Evolutionary conservation across 2,888 invertebrate species (phyloP).

Genomic region (Chrysodeixis includens): DNA sequence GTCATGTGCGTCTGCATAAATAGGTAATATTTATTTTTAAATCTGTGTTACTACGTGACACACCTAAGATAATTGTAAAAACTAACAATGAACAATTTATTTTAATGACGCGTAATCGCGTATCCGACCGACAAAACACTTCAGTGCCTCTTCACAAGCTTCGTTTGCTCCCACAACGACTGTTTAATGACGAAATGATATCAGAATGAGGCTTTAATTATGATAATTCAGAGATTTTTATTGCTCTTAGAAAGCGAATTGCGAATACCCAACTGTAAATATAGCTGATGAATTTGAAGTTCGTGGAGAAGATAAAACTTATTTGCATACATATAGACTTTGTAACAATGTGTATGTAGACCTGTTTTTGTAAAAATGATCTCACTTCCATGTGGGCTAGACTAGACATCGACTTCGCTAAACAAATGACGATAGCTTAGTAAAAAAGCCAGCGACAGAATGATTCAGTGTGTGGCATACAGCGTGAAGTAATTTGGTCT

Average conservation of each 20-base stretch:
- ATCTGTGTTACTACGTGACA: slow-evolving; percentile 41
- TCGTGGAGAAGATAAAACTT: slow-evolving; percentile 25
- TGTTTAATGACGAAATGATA: slow-evolving; percentile 49
- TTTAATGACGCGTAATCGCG: slow-evolving; percentile 62
- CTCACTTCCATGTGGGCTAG: slow-evolving; percentile 70
- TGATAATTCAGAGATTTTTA: slow-evolving; percentile 50
- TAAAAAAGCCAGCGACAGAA: slow-evolving; percentile 22
- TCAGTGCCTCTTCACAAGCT: slow-evolving; percentile 49
- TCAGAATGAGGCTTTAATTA: slow-evolving; percentile 55
- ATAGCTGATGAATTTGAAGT: slow-evolving; percentile 25
- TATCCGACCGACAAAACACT: slow-evolving; percentile 36
- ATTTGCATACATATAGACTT: slow-evolving; percentile 53
- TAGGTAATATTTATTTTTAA: slow-evolving; percentile 28
- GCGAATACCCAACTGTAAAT: slow-evolving; percentile 29
- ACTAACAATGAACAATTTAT: slow-evolving; percentile 61
- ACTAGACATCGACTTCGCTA: slow-evolving; percentile 48
- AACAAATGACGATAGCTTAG: slow-evolving; percentile 38
- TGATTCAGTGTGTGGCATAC: slow-evolving; percentile 38
- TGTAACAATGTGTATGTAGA: slow-evolving; percentile 51
- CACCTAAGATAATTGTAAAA: slow-evolving; percentile 55
- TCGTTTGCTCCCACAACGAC: slow-evolving; percentile 50
- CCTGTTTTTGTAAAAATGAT: slow-evolving; percentile 67
- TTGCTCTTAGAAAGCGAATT: slow-evolving; percentile 53
- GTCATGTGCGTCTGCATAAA: slow-evolving; percentile 31
- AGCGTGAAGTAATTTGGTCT: slow-evolving; percentile 36